Evolutionary conservation across 2,888 invertebrate species (phyloP), one percentile per base, ranked within the genome.

Genomic region (Chydorus sphaericus): DNA sequence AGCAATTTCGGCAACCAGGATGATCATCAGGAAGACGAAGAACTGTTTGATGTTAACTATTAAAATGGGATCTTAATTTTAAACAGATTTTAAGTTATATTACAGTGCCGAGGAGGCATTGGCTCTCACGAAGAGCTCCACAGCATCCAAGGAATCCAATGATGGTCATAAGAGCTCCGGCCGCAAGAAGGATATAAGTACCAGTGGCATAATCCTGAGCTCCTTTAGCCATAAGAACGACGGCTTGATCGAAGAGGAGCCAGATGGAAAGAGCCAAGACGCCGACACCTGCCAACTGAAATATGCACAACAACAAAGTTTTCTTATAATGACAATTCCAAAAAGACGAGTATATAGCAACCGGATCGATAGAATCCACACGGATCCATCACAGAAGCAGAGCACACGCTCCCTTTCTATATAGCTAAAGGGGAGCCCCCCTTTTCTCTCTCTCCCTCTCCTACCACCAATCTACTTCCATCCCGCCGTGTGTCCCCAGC

Each of bases 121-220:
- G 82, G 20, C 83, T 85, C 69, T 85, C 83, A 63, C 79, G 78
- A 59, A 82, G 77, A 7, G 88, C 84, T 33, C 89, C 89, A 66
- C 83, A 85, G 66, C 88, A 89, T 56, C 89, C 90, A 48, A 89
- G 75, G 69, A 86, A 82, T 16, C 85, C 83, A 28, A 86, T 80
- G 39, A 86, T 68, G 58, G 85, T 76, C 69, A 88, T 79, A 53
- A 86, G 70, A 37, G 78, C 70, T 6, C 88, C 88, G 56, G 82
- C 79, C 28, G 76, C 77, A 59, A 89, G 73, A 59, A 88, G 75
- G 55, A 87, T 77, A 65, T 83, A 83, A 20, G 83, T 75, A 14
- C 82, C 83, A 48, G 80, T 78, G 66, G 80, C 76, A 65, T 79
- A 81, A 64, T 78, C 75, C 37, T 82, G 79, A 54, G 85, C 74